phyloP scores from a whole-genome alignment of 2,888 invertebrate species.

The Stegophylla sp. region DNA sequence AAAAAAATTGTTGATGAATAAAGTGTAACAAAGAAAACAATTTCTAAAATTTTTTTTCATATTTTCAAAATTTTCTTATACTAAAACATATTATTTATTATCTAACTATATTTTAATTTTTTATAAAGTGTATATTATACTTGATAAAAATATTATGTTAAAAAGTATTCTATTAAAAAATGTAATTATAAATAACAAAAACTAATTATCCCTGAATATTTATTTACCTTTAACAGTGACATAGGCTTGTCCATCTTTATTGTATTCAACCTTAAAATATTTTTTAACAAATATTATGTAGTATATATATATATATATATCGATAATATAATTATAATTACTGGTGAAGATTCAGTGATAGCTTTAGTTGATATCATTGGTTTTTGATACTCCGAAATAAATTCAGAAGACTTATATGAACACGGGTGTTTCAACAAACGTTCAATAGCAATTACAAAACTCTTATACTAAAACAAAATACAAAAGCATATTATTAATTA shows the following conservation, averaged over 20 bases:
- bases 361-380: slow-evolving; percentile 68
- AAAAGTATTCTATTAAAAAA: no score
- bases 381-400: slow-evolving; percentile 76
- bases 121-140: no score
- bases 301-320: not conserved
- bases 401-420: slow-evolving; percentile 74
- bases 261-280: slow-evolving; percentile 70
- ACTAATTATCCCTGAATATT: not conserved
- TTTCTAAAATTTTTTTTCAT: no score
- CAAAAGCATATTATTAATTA: no score
- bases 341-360: slow-evolving; percentile 71
- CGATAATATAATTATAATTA: slow-evolving; percentile 62
- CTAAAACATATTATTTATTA: no score
- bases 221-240: slow-evolving; percentile 73
- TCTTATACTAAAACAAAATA: slow-evolving; percentile 68
- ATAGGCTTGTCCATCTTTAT: slow-evolving; percentile 75
- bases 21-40: no score
- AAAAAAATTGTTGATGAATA: no score
- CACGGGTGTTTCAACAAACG: slow-evolving; percentile 76
- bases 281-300: slow-evolving; percentile 10
- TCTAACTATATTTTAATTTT: no score
- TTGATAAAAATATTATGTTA: no score
- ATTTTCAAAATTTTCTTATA: no score
- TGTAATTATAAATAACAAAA: no score
- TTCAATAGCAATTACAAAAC: slow-evolving; percentile 76